Evolutionary conservation across 92 coral and sea anemone species (phyloP), one percentile per base, ranked within the genome.

Genomic region (Palythoa caribaeorum): DNA sequence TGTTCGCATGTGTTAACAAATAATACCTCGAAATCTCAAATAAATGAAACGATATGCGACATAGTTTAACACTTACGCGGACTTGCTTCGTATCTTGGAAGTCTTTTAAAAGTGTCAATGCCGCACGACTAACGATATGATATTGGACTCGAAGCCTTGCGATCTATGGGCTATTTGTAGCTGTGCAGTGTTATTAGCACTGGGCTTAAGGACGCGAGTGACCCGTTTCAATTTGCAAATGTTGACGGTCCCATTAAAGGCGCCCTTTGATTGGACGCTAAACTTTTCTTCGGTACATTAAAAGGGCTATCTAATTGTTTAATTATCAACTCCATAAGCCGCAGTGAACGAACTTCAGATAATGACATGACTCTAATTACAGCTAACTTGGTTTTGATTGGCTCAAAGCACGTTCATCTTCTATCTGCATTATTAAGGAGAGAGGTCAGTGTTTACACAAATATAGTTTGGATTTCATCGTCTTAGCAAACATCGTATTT

Each of bases 291-390:
- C 86, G 86, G 86, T 21, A 81, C 86, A 63, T 66, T 81, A 81
- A 81, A 81, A 66, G 85, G 76, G 28, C 65, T 47, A 7, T 50
- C 57, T 81, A 81, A 81, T 81, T 81, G 86, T 81, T 81, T 76
- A 81, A 81, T 66, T 81, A 81, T 81, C 86, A 40, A 39, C 76
- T 66, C 15, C 86, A 68, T 81, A 81, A 81, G 86, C 86, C 86
- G 86, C 75, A 12, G 76, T 81, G 86, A 51, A 81, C 86, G 16
- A 63, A 1, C 38, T 12, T 81, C 39, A 66, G 36, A 53, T 68
- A 81, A 81, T 81, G 66, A 81, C 55, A 68, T 21, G 59, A 38
- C 40, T 81, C 44, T 38, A 60, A 81, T 81, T 81, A 81, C 86
- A 81, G n/a, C 71, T 40, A 47, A 28, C 86, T 68, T 39, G n/a